Evolutionary conservation across 1,140 invertebrate genomes (phyloP), one percentile per base, ranked within the genome.

Genomic region (Apocrypta bakeri): DNA sequence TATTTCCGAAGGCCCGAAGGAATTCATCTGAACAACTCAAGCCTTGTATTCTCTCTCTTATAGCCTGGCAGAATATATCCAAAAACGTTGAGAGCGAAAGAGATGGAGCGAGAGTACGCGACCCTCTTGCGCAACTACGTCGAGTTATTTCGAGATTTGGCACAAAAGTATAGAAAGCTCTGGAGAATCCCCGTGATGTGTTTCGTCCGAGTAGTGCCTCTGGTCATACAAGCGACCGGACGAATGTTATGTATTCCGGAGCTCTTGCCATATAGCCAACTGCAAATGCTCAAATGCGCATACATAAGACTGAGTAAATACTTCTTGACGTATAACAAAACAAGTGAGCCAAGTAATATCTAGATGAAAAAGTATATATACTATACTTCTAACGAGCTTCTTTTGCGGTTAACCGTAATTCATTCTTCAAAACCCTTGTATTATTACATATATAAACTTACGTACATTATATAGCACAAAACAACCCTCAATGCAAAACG

Each of bases 1-100:
- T 83, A 83, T 83, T 83, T 83, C 82, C 82, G 77, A 83, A 83
- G 71, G 82, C 77, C 77, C 77, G 82, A 75, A 79, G 82, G 82
- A 83, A 83, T 83, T 76, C 82, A 83, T 80, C 82, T 71, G 64
- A 75, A 80, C 82, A 76, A 69, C 63, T 75, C 25, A 48, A 73
- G 75, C 81, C 81, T 61, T 77, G 75, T 78, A 72, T 24, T 9
- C 63, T 21, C 63, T n/a, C 63, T 33, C n/a, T 8, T 25, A n/a
- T 14, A 40, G 17, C 27, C 40, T n/a, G n/a, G 17, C n/a, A 72
- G 33, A 25, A 7, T 33, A 72, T 2, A 25, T 37, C 37, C 31
- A 31, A 37, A 71, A 71, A 71, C 29, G 68, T 71, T 12, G 9
- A 33, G 27, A 33, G 68, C 27, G 68, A 71, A 71, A 66, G 64